A percentile compares a stretch with the other conserved stretches of the same genome.
Conservation (phyloP, 1,140 invertebrate species). For the Saccostrea echinata region DNA sequence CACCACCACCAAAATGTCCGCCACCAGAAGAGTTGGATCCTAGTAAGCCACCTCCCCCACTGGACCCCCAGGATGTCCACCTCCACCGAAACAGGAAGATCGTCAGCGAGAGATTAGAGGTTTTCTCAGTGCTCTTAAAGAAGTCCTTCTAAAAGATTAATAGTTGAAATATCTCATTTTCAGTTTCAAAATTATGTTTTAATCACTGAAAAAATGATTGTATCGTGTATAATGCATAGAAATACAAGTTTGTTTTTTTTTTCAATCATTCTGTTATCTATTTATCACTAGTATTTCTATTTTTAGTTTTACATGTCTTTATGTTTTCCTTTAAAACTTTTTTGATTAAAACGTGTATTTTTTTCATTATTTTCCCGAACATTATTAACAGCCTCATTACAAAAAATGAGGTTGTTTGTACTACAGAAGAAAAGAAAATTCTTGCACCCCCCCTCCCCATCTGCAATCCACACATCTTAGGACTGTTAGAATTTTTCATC, state of each 20-base stretch:
- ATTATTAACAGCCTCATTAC: no score
- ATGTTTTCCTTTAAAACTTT: no score
- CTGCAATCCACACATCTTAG: no score
- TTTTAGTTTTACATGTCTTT: background rate
- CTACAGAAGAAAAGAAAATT: no score
- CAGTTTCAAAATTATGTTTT: background rate
- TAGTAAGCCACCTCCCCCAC: background rate
- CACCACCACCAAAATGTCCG: background rate
- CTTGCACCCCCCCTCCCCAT: no score
- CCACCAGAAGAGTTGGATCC: no score
- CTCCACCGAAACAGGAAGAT: background rate
- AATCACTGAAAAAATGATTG: background rate
- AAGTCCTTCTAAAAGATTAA: background rate
- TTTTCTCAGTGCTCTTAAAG: background rate
- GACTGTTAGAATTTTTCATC: no score
- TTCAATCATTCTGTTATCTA: background rate
- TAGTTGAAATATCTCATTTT: background rate
- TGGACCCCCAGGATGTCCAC: background rate
- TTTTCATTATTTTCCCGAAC: no score
- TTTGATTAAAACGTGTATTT: no score
- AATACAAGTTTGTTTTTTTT: background rate
- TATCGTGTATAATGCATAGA: background rate
- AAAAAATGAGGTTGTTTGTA: no score
- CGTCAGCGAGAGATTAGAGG: background rate
- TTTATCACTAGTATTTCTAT: background rate